Conservation (phyloP, 2,888 invertebrate genomes). For the Polydrusus cervinus region DNA sequence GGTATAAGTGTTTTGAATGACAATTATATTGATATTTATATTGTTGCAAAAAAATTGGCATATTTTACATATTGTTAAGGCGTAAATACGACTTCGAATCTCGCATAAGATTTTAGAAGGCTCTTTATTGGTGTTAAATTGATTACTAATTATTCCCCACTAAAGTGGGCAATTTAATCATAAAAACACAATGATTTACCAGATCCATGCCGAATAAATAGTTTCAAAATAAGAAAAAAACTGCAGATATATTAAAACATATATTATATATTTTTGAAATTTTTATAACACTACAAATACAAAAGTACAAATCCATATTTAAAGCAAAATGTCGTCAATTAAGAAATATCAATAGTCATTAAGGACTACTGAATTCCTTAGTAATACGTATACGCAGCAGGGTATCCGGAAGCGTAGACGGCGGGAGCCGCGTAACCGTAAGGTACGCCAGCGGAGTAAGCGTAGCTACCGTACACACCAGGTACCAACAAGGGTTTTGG, state of each 20-base stretch:
- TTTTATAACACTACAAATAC: constrained; percentile 2
- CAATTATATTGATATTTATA: neutral
- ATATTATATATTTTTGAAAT: neutral
- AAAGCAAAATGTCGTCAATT: constrained; percentile 15
- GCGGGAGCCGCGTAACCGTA: constrained; percentile 42
- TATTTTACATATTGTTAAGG: too few species aligned
- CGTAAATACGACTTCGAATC: too few species aligned
- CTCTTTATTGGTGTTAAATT: too few species aligned
- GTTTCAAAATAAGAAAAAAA: neutral
- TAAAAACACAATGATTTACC: too few species aligned
- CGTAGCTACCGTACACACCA: constrained; percentile 30
- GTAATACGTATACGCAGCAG: constrained; percentile 48
- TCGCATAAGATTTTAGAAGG: too few species aligned
- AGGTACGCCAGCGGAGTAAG: constrained; percentile 44
- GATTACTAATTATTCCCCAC: too few species aligned
- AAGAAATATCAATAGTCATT: too few species aligned
- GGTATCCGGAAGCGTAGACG: constrained; percentile 44
- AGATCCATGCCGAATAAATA: too few species aligned
- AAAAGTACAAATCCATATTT: neutral
- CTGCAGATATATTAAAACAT: neutral
- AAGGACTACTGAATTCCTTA: neutral
- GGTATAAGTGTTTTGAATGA: neutral
- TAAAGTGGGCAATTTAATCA: too few species aligned
- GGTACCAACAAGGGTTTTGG: constrained; percentile 27
- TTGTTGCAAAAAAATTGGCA: neutral